These are phyloP conservation scores for Gnathonemus echidnorhynchus DNA, from an alignment of 2,113 vertebrate species.

Conservation along the genomic window DNA sequence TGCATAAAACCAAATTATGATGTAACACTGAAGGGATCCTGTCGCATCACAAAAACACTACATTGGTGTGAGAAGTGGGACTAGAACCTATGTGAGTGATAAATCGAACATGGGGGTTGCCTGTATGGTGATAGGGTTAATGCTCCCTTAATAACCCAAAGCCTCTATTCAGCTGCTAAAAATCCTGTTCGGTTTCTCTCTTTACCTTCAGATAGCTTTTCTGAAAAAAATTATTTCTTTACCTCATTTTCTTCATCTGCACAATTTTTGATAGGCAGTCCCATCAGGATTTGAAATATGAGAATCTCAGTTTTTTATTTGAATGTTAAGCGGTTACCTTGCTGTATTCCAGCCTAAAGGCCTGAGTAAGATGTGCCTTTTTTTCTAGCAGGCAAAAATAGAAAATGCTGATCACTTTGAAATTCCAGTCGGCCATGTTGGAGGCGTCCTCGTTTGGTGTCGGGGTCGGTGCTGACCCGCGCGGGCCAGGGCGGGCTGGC, in stretches of 20 bases:
- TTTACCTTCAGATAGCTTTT: neutral
- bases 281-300: neutral
- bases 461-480: neutral
- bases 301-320: neutral
- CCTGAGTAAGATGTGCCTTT: neutral
- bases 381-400: neutral
- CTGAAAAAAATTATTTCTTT: neutral
- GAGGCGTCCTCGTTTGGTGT: neutral
- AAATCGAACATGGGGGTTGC: neutral
- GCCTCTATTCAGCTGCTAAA: neutral
- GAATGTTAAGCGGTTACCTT: neutral
- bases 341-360: neutral
- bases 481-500: neutral
- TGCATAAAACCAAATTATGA: neutral
- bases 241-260: neutral
- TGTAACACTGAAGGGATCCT: neutral
- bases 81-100: neutral
- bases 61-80: neutral
- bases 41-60: neutral
- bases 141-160: neutral
- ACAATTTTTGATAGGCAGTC: neutral
- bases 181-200: neutral
- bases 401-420: neutral
- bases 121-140: neutral
- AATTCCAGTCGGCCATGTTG: neutral